A percentile compares a stretch with the other conserved stretches of the same genome.
Evolutionary conservation across 2,888 invertebrate genomes (phyloP).

Genomic region (Molanna angustata): DNA sequence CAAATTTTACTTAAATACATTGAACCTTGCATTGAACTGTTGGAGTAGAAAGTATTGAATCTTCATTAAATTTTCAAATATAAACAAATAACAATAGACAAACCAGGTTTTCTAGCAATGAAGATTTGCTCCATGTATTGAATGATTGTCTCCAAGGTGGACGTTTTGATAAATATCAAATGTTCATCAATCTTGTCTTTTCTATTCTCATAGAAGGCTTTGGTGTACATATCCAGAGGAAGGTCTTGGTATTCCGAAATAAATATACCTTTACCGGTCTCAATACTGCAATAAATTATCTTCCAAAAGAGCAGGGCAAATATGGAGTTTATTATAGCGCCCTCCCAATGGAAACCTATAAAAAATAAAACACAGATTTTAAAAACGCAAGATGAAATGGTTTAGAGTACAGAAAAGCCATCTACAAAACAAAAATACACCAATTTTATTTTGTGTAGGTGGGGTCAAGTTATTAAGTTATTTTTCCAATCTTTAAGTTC

Average conservation of each 20-base stretch:
- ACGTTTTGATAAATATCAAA: slow-evolving; percentile 41
- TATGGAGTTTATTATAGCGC: slow-evolving; percentile 59
- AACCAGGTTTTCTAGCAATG: slow-evolving; percentile 50
- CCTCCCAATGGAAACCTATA: slow-evolving; percentile 72
- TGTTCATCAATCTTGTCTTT: slow-evolving; percentile 57
- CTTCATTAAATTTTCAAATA: too few species aligned
- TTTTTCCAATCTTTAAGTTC: too few species aligned
- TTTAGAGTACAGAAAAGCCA: too few species aligned
- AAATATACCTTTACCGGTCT: slow-evolving; percentile 59
- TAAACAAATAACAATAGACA: background rate
- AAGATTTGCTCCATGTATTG: slow-evolving; percentile 44
- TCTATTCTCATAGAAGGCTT: slow-evolving; percentile 66
- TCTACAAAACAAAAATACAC: too few species aligned
- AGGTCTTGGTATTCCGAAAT: slow-evolving; percentile 61
- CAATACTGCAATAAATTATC: slow-evolving; percentile 59
- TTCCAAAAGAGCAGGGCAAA: slow-evolving; percentile 77
- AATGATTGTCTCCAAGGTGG: slow-evolving; percentile 45
- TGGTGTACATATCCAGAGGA: slow-evolving; percentile 71
- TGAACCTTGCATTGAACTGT: too few species aligned
- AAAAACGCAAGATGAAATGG: background rate
- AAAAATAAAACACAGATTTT: slow-evolving; percentile 21
- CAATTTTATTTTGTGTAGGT: too few species aligned
- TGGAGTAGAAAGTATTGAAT: too few species aligned
- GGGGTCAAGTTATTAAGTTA: too few species aligned
- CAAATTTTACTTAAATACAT: too few species aligned